Percentiles rank a stretch among this genome's conserved stretches.
phyloP scores from a whole-genome alignment of 2,113 vertebrate species.

The Hippoglossus stenolepis region DNA sequence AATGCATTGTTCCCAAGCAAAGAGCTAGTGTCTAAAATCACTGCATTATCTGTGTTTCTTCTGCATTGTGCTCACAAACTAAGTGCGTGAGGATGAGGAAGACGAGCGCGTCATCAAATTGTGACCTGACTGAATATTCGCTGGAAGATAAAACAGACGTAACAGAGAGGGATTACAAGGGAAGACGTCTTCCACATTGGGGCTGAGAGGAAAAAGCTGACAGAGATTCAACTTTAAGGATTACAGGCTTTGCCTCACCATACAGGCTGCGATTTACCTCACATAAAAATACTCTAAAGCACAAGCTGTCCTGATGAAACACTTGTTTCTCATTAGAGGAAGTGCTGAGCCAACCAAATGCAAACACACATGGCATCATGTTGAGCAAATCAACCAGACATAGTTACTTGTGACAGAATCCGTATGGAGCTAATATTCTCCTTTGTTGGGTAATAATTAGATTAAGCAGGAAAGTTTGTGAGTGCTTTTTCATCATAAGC shows the following conservation, averaged over 20 bases:
- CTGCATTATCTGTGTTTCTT: neutral
- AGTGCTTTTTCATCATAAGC: neutral
- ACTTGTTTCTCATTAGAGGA: conserved; percentile 18
- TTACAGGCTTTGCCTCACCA: conserved; percentile 14
- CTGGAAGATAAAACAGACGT: neutral
- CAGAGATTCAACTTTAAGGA: conserved; percentile 5
- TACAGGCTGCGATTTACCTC: neutral
- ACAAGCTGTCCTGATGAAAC: neutral
- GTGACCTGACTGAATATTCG: neutral
- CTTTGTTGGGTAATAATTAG: conserved; percentile 30
- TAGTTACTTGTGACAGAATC: conserved; percentile 27
- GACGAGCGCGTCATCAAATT: neutral
- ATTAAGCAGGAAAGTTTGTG: neutral
- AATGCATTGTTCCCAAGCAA: conserved; percentile 50
- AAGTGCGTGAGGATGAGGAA: neutral
- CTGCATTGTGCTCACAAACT: too few species aligned
- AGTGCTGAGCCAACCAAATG: conserved; percentile 23
- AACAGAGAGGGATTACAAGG: neutral
- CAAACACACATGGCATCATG: conserved; percentile 25
- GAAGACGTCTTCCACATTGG: neutral
- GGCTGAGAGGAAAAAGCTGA: conserved; percentile 9
- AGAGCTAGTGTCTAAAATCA: conserved; percentile 27
- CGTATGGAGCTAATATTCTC: conserved; percentile 16
- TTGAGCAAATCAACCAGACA: conserved; percentile 19
- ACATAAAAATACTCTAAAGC: conserved; percentile 2